Percentiles rank a stretch among this genome's conserved stretches.
These are phyloP conservation scores for Macrotrachela quadricornifera DNA, from an alignment of 1,140 invertebrate species.

Conservation along the genomic window DNA sequence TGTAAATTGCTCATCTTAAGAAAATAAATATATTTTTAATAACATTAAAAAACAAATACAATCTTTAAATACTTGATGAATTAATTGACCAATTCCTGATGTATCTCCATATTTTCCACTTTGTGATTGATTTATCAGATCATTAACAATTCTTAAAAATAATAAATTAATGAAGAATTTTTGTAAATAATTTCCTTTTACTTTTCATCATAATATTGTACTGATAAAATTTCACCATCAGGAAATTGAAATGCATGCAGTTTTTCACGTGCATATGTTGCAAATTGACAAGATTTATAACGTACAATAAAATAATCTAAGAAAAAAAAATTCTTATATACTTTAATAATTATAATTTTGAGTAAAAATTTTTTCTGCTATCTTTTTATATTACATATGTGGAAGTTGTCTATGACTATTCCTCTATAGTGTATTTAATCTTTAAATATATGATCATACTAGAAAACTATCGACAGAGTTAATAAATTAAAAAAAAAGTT, in stretches of 20 bases:
- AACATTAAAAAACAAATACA: constrained; percentile 26
- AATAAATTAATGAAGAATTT: no score
- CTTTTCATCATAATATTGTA: constrained; percentile 39
- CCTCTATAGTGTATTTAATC: no score
- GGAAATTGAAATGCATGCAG: constrained; percentile 68
- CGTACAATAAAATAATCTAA: constrained; percentile 38
- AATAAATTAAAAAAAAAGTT: no score
- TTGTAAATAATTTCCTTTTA: neutral
- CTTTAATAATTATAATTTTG: no score
- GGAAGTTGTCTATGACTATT: no score
- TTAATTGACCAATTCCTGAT: neutral
- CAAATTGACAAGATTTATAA: constrained; percentile 50
- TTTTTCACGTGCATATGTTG: constrained; percentile 55
- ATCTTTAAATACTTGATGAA: constrained; percentile 33
- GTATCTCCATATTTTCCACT: neutral
- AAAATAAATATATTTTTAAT: constrained; percentile 36
- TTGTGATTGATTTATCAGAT: constrained; percentile 2
- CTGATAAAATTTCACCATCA: constrained; percentile 51
- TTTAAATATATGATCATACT: no score
- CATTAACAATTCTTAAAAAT: constrained; percentile 8
- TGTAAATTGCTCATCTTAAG: constrained; percentile 28
- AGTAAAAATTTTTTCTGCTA: no score
- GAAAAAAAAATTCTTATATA: neutral
- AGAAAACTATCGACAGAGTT: no score
- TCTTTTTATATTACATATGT: no score